A percentile compares a stretch with the other conserved stretches of the same genome.
Conservation (phyloP, 2,888 invertebrate genomes). For the Watsonalla cultraria region DNA sequence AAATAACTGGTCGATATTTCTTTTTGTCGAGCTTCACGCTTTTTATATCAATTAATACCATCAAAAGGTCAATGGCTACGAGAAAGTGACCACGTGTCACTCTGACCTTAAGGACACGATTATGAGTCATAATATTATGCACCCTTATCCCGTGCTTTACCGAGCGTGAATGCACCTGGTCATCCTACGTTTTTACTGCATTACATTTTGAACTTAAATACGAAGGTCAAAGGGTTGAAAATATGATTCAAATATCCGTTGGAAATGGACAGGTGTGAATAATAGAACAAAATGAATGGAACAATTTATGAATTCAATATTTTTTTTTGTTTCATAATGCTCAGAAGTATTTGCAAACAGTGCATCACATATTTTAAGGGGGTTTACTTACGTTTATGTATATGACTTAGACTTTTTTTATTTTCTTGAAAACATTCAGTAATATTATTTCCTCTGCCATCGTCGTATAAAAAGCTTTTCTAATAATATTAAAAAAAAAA, state of each 20-base stretch:
- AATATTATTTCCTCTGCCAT: too few relatives aligned
- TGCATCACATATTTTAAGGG: background rate
- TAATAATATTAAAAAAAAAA: too few relatives aligned
- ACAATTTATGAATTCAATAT: slow-evolving; percentile 10
- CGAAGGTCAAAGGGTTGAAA: background rate
- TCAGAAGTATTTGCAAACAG: too few relatives aligned
- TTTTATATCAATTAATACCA: background rate
- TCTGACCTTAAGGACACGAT: slow-evolving; percentile 42
- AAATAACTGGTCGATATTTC: too few relatives aligned
- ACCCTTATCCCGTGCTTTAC: slow-evolving; percentile 48
- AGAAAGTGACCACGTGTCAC: slow-evolving; percentile 56
- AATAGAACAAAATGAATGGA: slow-evolving; percentile 30
- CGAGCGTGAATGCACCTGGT: slow-evolving; percentile 65
- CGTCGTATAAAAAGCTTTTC: too few relatives aligned
- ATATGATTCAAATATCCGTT: background rate
- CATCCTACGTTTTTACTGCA: slow-evolving; percentile 12
- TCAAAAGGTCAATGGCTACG: slow-evolving; percentile 35
- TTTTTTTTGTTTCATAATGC: background rate
- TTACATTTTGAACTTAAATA: slow-evolving; percentile 8
- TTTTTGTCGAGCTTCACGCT: too few relatives aligned
- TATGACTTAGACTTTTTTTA: too few relatives aligned
- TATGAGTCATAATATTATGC: slow-evolving; percentile 43
- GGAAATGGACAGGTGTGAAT: slow-evolving; percentile 39
- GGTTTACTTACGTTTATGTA: background rate
- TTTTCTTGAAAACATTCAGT: too few relatives aligned